phyloP scores from a whole-genome alignment of 2,797 vertebrate genomes.

The Zonotrichia albicollis region DNA sequence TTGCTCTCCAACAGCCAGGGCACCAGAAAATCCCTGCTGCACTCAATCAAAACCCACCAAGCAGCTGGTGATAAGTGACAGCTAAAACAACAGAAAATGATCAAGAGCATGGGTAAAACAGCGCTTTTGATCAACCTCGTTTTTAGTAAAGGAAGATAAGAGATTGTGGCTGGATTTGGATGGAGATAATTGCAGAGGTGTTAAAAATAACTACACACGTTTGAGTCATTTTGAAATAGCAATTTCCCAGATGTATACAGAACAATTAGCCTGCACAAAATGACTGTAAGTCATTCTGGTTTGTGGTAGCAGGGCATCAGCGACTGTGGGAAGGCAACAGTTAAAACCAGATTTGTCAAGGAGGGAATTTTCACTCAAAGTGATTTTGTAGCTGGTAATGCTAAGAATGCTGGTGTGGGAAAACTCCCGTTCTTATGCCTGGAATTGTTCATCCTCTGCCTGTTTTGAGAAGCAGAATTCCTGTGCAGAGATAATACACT shows the following conservation, averaged over 20 bases:
- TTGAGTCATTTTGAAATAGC: not conserved
- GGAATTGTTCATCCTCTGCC: not conserved
- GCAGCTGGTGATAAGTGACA: not conserved
- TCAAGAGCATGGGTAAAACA: not conserved
- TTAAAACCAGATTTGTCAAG: not conserved
- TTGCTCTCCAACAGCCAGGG: fast-evolving
- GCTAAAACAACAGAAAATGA: not conserved
- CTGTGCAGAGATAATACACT: not conserved
- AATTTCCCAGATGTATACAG: not conserved
- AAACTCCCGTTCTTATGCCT: not conserved
- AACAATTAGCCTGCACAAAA: not conserved
- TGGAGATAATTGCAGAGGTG: not conserved
- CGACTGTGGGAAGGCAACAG: not conserved
- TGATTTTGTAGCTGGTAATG: not conserved
- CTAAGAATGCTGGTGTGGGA: not conserved
- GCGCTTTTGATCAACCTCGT: not conserved
- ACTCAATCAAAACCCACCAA: not conserved
- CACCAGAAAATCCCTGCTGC: fast-evolving
- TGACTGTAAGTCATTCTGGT: not conserved
- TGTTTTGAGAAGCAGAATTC: not conserved
- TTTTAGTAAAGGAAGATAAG: not conserved
- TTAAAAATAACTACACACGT: not conserved
- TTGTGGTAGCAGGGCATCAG: not conserved
- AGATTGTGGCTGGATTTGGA: not conserved
- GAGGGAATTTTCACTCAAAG: not conserved